Base-by-base conservation (phyloP, 1,140 invertebrate genomes). In the Phenacoccus solenopsis region DNA sequence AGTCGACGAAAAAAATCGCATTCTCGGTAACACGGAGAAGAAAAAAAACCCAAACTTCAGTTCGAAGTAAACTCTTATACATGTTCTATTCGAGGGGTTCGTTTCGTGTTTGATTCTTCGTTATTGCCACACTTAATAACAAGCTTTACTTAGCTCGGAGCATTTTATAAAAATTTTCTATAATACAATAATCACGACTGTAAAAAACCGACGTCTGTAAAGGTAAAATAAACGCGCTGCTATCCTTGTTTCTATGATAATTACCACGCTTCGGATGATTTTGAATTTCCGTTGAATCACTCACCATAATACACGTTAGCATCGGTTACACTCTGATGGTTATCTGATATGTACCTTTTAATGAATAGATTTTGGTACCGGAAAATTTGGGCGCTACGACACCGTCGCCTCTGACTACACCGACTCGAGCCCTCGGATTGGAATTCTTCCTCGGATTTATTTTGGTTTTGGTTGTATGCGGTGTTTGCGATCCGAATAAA, bases 391-490 rank as follows among this genome's bases (percentile, higher is more conserved):
- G 90, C 0, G 77, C 81, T 67, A 89, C 90, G 0, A 76, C 76
- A 0, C 74, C 88, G 28, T 84, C 82, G 32, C 68, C 72, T 12
- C 79, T 83, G 27, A 78, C 91, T 22, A 85, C 83, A 0, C 79
- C 82, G 1, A 80, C 85, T 24, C 91, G 96, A 81, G 94, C 88
- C 1, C 83, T 96, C 74, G 90, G 89, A 25, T 84, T 96, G 69
- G 94, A 97, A 79, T 89, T 94, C 78, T 87, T 96, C 80, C 85
- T 96, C 38, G 93, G 92, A 16, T 89, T 97, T 75, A 83, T 96
- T 3, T 83, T 97, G 64, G 87, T 96, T 1, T 82, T 96, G 27
- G 89, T 91, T 0, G 90, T 96, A 5, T 94, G 90, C 77, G 93
- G 91, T 24, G 93, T 91, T 61, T 88, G 87, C 72, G 91, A 94